These are phyloP conservation scores for Alosa sapidissima DNA, from an alignment of 2,797 vertebrate genomes.

Conservation along the genomic window DNA sequence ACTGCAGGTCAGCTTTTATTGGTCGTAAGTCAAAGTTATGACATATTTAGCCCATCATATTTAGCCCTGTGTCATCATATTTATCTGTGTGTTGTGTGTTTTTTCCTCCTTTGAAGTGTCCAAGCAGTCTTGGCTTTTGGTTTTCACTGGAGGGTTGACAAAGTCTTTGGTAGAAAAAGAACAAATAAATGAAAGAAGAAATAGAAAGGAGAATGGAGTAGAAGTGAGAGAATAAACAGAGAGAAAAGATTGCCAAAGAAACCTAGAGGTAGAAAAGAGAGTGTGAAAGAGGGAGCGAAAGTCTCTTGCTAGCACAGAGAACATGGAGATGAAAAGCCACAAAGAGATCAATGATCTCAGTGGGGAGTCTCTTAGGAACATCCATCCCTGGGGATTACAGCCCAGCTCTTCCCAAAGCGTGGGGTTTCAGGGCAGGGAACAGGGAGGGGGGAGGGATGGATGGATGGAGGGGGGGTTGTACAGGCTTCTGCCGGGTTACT, in stretches of 20 bases:
- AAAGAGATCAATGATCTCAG: slow-evolving; percentile 34
- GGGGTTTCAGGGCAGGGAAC: background rate
- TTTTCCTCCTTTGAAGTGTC: background rate
- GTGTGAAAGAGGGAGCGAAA: slow-evolving; percentile 14
- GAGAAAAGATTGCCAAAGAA: background rate
- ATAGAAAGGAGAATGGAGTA: background rate
- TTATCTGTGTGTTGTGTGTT: background rate
- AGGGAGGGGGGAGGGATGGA: background rate
- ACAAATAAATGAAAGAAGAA: slow-evolving; percentile 10
- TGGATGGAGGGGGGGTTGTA: background rate
- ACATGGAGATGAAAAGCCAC: slow-evolving; percentile 31
- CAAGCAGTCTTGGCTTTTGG: background rate
- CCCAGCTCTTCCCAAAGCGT: slow-evolving; percentile 22
- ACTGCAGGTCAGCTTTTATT: background rate
- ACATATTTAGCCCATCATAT: background rate
- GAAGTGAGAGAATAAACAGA: background rate
- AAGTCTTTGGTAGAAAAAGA: background rate
- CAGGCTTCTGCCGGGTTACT: slow-evolving; percentile 45
- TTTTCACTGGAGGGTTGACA: background rate
- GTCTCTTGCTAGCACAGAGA: background rate
- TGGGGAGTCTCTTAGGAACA: slow-evolving; percentile 39
- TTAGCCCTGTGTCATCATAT: background rate
- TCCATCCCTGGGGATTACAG: slow-evolving; percentile 49
- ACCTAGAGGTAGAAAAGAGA: background rate
- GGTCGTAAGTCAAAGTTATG: slow-evolving; percentile 2